Evolutionary conservation across 2,888 invertebrate species (phyloP), one percentile per base, ranked within the genome.

Genomic region (Apantesis nais): DNA sequence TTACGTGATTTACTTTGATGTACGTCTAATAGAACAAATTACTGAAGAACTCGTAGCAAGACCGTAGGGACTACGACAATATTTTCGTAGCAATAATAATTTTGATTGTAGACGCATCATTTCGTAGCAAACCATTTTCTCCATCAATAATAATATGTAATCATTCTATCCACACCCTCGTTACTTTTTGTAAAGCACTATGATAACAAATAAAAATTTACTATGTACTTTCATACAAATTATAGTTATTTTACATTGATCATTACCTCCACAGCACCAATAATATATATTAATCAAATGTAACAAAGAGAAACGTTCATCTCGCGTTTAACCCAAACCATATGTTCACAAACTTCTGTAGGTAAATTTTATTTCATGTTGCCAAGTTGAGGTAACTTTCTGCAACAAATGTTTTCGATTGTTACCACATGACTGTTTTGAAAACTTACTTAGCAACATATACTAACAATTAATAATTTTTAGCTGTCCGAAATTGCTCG

Each of bases 11-110:
- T n/a, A n/a, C 29, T 55, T 39, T 58, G 58, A 66, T 39, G 58
- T 29, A 39, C 34, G 48, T 22, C 3, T n/a, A 61, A n/a, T n/a
- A n/a, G n/a, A n/a, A n/a, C 41, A 31, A 61, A 44, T 58, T 62
- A 65, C 55, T 48, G 9, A 16, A 60, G n/a, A n/a, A 31, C 34
- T 37, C 66, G 64, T 69, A 66, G 63, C 64, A 58, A 39, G 22
- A n/a, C 39, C 66, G 68, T 68, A 66, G 72, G 68, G 70, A 29
- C 77, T 68, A 64, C 74, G n/a, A 39, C 37, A 34, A 69, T 19
- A 16, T 55, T 44, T 31, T 39, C 71, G 70, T 74, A 68, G 70
- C 68, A 41, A 39, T 61, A 60, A 41, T 55, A 25, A 9, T n/a
- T 7, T 39, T 65, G 52, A 22, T n/a, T 37, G 8, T 25, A 34